Conservation (phyloP, 1,140 invertebrate genomes). For the Caenorhabditis brenneri region DNA sequence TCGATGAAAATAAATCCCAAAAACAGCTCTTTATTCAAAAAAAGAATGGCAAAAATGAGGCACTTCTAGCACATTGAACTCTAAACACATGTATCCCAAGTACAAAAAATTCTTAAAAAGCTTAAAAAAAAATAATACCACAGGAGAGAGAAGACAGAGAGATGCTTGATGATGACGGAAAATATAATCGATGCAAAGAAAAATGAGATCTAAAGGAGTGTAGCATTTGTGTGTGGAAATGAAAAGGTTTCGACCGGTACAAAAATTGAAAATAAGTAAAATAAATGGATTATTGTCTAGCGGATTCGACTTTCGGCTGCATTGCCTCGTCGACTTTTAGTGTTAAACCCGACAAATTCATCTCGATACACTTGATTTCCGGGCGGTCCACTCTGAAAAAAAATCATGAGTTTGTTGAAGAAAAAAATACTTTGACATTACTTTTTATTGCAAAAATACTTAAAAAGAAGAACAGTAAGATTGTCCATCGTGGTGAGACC, state of each 20-base stretch:
- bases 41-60: not conserved
- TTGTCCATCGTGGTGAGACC: no score
- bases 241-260: not conserved
- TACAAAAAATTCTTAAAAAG: not conserved
- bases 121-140: not conserved
- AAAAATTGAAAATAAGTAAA: not conserved
- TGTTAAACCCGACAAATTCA: slow-evolving; percentile 14
- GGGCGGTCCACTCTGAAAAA: slow-evolving; percentile 25
- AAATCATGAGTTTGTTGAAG: no score
- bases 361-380: slow-evolving; percentile 33
- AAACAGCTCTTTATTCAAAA: not conserved
- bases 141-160: no score
- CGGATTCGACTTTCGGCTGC: slow-evolving; percentile 35
- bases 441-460: no score
- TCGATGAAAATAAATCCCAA: no score
- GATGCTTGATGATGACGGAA: not conserved
- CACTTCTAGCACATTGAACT: not conserved
- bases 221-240: not conserved
- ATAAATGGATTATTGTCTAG: slow-evolving; percentile 7
- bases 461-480: no score
- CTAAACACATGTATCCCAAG: not conserved
- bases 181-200: not conserved
- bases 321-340: slow-evolving; percentile 35
- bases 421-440: no score
- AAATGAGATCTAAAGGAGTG: slow-evolving; percentile 17